A percentile compares a stretch with the other conserved stretches of the same genome.
Conservation (phyloP, 2,113 vertebrate species). For the Nyctereutes procyonoides region DNA sequence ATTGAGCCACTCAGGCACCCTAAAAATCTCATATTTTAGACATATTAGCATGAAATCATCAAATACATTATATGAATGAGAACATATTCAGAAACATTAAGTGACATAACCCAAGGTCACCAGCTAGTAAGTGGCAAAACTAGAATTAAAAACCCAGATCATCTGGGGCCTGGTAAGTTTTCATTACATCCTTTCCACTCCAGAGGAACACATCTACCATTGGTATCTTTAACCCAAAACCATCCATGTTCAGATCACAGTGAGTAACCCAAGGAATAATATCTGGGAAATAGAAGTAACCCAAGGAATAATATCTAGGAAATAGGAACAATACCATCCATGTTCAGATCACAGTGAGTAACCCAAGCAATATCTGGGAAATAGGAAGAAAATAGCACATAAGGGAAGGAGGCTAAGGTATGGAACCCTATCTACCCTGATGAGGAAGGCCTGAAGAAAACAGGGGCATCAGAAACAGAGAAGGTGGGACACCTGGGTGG, state of each 20-base stretch:
- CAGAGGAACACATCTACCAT: not conserved
- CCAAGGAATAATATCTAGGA: too few species aligned
- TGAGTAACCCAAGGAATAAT: not conserved
- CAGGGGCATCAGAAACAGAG: not conserved
- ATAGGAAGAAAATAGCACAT: not conserved
- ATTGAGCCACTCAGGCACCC: not conserved
- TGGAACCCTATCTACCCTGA: not conserved
- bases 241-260: not conserved
- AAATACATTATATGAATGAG: not conserved
- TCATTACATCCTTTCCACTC: not conserved
- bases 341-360: not conserved
- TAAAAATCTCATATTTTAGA: not conserved
- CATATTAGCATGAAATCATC: not conserved
- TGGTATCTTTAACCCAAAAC: not conserved
- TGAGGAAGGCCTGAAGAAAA: not conserved
- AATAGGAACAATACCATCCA: not conserved
- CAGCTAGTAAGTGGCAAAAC: not conserved
- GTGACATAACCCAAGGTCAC: not conserved
- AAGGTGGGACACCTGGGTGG: too few species aligned
- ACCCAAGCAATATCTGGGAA: not conserved
- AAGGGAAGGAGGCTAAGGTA: not conserved
- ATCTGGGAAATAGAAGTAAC: not conserved
- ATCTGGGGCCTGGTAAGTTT: not conserved
- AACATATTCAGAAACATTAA: not conserved
- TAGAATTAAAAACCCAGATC: not conserved